phyloP scores from a whole-genome alignment of 2,113 vertebrate genomes.

The Varanus salvator region DNA sequence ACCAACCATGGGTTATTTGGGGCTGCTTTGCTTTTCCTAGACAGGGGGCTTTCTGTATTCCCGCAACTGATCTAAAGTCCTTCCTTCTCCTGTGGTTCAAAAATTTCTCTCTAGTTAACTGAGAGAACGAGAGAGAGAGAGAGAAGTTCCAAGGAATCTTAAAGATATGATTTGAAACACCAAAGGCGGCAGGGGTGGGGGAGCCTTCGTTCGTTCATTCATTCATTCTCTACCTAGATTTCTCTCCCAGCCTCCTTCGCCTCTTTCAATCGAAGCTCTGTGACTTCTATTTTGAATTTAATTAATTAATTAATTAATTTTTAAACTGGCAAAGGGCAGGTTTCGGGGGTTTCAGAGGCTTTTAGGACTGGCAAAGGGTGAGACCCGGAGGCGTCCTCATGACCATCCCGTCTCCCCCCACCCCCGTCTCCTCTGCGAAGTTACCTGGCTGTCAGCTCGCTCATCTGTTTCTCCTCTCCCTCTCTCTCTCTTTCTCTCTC shows the following conservation, averaged over 20 bases:
- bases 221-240: neutral
- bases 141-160: slow-evolving; percentile 48
- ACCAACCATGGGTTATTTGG: neutral
- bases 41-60: slow-evolving; percentile 54
- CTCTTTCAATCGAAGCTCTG: neutral
- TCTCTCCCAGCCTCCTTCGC: slow-evolving; percentile 19
- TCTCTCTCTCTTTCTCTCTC: slow-evolving; percentile 38
- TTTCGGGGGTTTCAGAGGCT: neutral
- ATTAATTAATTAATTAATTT: neutral
- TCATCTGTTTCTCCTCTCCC: slow-evolving; percentile 46
- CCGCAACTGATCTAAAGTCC: slow-evolving; percentile 48
- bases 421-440: slow-evolving; percentile 22
- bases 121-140: slow-evolving; percentile 25
- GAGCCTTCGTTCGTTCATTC: neutral
- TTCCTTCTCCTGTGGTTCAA: slow-evolving; percentile 50
- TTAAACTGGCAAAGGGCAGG: neutral
- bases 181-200: neutral
- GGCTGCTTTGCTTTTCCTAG: neutral
- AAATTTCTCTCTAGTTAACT: slow-evolving; percentile 34
- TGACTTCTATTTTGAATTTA: neutral
- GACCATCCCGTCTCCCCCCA: neutral
- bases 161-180: slow-evolving; percentile 65
- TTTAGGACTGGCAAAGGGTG: neutral
- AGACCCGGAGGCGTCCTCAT: neutral
- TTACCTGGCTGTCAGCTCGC: slow-evolving; percentile 67